Percentiles rank a stretch among this genome's conserved stretches.
These are phyloP conservation scores for Meloidogyne floridensis DNA, from an alignment of 1,140 invertebrate genomes.

Conservation along the genomic window DNA sequence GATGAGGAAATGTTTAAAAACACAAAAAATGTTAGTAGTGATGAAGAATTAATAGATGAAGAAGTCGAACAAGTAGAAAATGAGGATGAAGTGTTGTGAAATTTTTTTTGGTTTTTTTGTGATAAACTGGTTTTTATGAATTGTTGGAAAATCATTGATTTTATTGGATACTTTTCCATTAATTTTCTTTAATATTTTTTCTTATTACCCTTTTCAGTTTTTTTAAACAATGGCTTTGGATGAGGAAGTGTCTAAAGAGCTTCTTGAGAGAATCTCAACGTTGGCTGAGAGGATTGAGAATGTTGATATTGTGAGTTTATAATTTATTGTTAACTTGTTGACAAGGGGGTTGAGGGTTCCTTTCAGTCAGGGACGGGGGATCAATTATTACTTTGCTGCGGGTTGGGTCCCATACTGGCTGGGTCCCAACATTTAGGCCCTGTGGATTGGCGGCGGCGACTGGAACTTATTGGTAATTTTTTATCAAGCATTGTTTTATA, in stretches of 20 bases:
- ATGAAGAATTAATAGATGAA: neutral
- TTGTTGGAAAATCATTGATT: neutral
- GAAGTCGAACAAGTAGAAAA: neutral
- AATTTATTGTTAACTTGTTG: neutral
- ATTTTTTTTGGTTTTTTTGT: neutral
- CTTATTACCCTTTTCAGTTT: neutral
- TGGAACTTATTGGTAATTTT: no score
- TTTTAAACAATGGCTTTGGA: neutral
- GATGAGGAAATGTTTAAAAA: conserved; percentile 13
- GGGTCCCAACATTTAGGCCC: no score
- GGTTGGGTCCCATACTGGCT: no score
- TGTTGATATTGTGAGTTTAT: neutral
- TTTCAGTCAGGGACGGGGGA: no score
- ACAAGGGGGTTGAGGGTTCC: no score
- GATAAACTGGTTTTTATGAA: neutral
- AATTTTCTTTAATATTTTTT: neutral
- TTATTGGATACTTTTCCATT: neutral
- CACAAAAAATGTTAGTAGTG: neutral
- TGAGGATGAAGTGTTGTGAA: neutral
- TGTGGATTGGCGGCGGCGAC: no score
- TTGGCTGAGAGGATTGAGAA: conserved; percentile 1
- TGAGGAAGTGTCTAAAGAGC: neutral
- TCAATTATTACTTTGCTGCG: no score
- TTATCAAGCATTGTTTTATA: neutral
- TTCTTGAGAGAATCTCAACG: conserved; percentile 16